Base-by-base conservation (phyloP, 2,888 invertebrate genomes). In the Neoitamus cyanurus region DNA sequence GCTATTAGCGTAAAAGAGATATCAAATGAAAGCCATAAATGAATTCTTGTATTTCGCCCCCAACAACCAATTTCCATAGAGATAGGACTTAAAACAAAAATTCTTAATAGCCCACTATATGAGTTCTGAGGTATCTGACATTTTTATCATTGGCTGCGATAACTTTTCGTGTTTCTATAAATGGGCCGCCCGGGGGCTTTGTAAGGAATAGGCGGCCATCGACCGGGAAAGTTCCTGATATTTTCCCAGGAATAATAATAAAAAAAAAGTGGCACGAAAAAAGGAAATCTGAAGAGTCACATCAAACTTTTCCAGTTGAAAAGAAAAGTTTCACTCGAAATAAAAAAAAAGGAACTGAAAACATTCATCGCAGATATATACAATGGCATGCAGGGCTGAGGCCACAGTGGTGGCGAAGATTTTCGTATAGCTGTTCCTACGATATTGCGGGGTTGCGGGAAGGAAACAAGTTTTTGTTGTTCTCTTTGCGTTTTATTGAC, bases 281-380 rank as follows among this genome's bases (percentile, higher is more conserved):
- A 58, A 58, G 20, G 28, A 46, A 20, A 28, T 25, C 77, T 77
- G 42, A 77, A 46, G 46, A 77, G 42, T 30, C 46, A 28, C 77
- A 77, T 77, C 42, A 77, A 77, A 77, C 77, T 77, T 77, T 77
- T 77, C 37, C 77, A 77, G 77, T 77, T 37, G 77, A 37, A 37
- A 42, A 73, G 73, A 77, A 77, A 70, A 77, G 28, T 77, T 77
- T 77, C 25, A 9, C 42, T 46, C 42, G 7, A 42, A 77, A 77
- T 42, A 42, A 58, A 42, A 77, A 77, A 46, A 42, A 77, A 77
- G 28, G 42, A 46, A 28, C 46, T 77, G 28, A 28, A 70, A 58
- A 77, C 77, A 77, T 77, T 77, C 37, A 25, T 42, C 37, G 28
- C 42, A 77, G 42, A 77, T 46, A 42, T 68, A 25, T 58, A 58